A percentile compares a stretch with the other conserved stretches of the same genome.
Conservation (phyloP, 2,888 invertebrate genomes). For the Sepioteuthis lessoniana region DNA sequence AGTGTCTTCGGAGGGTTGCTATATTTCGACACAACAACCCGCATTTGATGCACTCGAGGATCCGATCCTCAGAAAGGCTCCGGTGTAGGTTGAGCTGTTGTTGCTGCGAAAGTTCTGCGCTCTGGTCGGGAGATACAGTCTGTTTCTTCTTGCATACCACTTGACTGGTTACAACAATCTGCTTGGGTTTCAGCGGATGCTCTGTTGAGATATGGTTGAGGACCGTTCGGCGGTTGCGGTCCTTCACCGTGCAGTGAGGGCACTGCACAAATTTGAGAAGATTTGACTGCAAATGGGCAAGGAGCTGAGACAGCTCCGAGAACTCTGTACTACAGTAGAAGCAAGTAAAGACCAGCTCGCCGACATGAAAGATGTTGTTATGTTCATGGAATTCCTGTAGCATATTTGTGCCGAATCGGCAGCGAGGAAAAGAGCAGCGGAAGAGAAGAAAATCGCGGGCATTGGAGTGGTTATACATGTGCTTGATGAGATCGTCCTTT, state of each 20-base stretch:
- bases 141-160: conserved; percentile 63
- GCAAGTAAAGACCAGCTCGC: conserved; percentile 59
- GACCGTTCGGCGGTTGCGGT: conserved; percentile 59
- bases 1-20: conserved; percentile 39
- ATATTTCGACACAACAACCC: conserved; percentile 36
- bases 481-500: conserved; percentile 64
- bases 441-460: conserved; percentile 61
- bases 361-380: conserved; percentile 58
- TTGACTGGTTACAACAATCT: conserved; percentile 66
- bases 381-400: conserved; percentile 63
- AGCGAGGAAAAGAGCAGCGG: conserved; percentile 62
- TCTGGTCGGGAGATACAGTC: background rate
- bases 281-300: conserved; percentile 63
- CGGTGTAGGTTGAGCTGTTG: background rate
- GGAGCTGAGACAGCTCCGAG: conserved; percentile 55
- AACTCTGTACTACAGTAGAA: conserved; percentile 63
- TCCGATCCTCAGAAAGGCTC: conserved; percentile 23
- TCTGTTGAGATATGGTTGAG: conserved; percentile 60
- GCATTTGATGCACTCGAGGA: conserved; percentile 43
- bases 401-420: conserved; percentile 66
- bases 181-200: conserved; percentile 67
- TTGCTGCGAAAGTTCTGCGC: background rate
- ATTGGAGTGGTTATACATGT: conserved; percentile 60
- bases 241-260: conserved; percentile 66
- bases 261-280: conserved; percentile 67